phyloP scores from a whole-genome alignment of 2,888 invertebrate species.

The Caenorhabditis doughertyi region DNA sequence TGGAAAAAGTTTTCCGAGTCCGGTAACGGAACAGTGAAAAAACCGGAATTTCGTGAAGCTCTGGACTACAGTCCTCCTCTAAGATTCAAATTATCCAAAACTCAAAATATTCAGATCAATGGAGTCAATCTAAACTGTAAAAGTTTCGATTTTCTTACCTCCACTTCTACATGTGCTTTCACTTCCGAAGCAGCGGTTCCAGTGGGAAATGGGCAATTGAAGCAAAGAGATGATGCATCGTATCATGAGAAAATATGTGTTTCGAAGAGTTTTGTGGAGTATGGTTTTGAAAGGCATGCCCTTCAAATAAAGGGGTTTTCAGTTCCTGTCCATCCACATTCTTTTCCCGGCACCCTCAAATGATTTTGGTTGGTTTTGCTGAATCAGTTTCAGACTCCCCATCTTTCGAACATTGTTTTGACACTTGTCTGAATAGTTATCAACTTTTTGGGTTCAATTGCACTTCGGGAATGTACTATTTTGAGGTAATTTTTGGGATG shows the following conservation, averaged over 20 bases:
- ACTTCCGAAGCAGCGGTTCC: conserved; percentile 79
- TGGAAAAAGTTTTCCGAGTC: no score
- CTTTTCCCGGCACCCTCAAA: conserved; percentile 81
- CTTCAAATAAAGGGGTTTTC: no score
- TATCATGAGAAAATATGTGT: conserved; percentile 82
- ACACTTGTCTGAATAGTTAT: conserved; percentile 81
- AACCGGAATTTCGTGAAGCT: no score
- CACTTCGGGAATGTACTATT: conserved; percentile 82
- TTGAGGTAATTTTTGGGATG: conserved; percentile 66
- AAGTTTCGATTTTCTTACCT: conserved; percentile 77
- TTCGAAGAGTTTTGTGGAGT: conserved; percentile 67
- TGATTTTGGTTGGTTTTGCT: conserved; percentile 83
- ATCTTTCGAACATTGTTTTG: conserved; percentile 82
- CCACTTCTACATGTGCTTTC: conserved; percentile 54
- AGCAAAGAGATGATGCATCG: conserved; percentile 74
- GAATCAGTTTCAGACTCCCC: conserved; percentile 82
- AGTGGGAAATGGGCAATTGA: conserved; percentile 82
- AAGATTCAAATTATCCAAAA: no score
- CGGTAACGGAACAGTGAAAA: no score
- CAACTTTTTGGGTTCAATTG: conserved; percentile 81
- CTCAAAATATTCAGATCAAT: conserved; percentile 67
- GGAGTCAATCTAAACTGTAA: conserved; percentile 75
- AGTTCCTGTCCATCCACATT: conserved; percentile 78
- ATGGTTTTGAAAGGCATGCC: no score
- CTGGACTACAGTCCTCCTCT: no score